Conservation (phyloP, 2,888 invertebrate genomes). For the Buathra laborator region DNA sequence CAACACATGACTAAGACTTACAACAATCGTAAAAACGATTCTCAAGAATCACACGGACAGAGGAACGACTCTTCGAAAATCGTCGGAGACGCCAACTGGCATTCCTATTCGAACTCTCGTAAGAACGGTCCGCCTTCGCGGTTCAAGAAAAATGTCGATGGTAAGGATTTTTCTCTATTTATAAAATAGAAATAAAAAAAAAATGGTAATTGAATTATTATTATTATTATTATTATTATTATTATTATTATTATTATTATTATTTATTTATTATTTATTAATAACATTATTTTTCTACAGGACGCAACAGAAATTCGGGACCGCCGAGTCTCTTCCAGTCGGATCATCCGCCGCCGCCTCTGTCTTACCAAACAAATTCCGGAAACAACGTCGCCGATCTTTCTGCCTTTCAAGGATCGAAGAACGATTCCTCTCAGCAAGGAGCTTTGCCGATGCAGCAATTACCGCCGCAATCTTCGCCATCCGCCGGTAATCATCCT, state of each 20-base stretch:
- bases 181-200: not conserved
- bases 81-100: slow-evolving; percentile 23
- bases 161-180: slow-evolving; percentile 10
- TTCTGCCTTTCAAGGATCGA: slow-evolving; percentile 37
- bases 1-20: slow-evolving; percentile 37
- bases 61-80: slow-evolving; percentile 36
- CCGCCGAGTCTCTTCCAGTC: slow-evolving; percentile 36
- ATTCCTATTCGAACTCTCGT: slow-evolving; percentile 16
- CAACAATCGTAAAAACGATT: slow-evolving; percentile 56
- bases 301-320: slow-evolving; percentile 67
- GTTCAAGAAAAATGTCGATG: slow-evolving; percentile 55
- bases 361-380: slow-evolving; percentile 47
- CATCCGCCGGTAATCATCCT: slow-evolving; percentile 52
- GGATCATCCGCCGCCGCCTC: slow-evolving; percentile 59
- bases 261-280: not conserved
- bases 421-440: slow-evolving; percentile 57
- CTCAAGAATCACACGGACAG: slow-evolving; percentile 33
- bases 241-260: not conserved
- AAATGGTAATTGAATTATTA: not conserved
- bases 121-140: slow-evolving; percentile 49
- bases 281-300: slow-evolving; percentile 56
- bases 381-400: slow-evolving; percentile 47
- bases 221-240: not conserved
- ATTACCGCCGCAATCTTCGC: slow-evolving; percentile 52
- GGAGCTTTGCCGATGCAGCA: slow-evolving; percentile 44